These are phyloP conservation scores for Drosophila percnosoma DNA, from an alignment of 2,888 invertebrate genomes.

Conservation along the genomic window DNA sequence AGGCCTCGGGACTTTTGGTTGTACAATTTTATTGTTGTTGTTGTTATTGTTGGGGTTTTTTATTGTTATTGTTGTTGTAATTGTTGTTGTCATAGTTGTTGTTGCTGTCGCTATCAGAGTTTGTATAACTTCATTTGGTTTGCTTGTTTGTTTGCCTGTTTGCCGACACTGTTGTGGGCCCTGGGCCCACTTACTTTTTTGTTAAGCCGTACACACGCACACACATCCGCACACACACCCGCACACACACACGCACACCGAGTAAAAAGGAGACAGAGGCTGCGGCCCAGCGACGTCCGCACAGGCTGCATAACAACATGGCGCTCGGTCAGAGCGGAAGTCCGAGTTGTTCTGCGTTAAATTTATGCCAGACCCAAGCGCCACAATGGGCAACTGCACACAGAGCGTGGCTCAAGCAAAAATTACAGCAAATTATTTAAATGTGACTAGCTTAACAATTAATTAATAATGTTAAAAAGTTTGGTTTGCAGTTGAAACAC, in stretches of 20 bases:
- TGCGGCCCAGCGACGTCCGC: slow-evolving; percentile 35
- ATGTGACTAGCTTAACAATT: background rate
- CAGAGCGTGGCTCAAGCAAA: background rate
- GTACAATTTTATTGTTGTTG: background rate
- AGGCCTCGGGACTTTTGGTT: slow-evolving; percentile 42
- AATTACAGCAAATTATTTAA: background rate
- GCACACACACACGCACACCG: background rate
- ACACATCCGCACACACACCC: slow-evolving; percentile 6
- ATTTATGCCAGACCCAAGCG: slow-evolving; percentile 64
- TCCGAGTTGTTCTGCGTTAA: slow-evolving; percentile 69
- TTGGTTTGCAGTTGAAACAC: background rate
- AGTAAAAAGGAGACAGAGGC: slow-evolving; percentile 3
- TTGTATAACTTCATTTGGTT: slow-evolving; percentile 74
- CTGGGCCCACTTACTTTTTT: slow-evolving; percentile 55
- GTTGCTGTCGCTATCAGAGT: slow-evolving; percentile 61
- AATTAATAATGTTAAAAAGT: background rate
- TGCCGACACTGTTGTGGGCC: slow-evolving; percentile 40
- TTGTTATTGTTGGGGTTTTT: slow-evolving; percentile 18
- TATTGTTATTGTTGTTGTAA: slow-evolving; percentile 13
- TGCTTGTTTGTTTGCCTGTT: slow-evolving; percentile 40
- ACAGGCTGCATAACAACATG: slow-evolving; percentile 71
- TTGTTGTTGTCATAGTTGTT: slow-evolving; percentile 17
- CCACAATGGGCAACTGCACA: slow-evolving; percentile 46
- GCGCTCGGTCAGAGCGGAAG: slow-evolving; percentile 73
- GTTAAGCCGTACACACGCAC: slow-evolving; percentile 57